phyloP scores from a whole-genome alignment of 2,888 invertebrate species.

The Latrodectus hesperus region DNA sequence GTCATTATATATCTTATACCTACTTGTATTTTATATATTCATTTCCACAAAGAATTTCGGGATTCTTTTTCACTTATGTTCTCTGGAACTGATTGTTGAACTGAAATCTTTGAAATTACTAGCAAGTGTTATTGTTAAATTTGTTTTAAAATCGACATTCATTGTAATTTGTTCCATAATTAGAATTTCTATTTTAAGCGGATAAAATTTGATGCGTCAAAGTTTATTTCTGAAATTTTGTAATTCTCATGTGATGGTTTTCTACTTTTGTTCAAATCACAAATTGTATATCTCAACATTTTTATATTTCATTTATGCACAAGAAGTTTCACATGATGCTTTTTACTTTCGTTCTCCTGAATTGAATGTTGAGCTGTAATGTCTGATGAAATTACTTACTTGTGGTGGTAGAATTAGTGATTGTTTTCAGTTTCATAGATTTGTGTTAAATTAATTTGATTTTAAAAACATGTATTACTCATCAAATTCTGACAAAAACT shows the following conservation, averaged over 20 bases:
- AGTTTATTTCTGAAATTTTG: constrained; percentile 8
- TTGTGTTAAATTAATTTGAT: background rate
- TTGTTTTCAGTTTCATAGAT: background rate
- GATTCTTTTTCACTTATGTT: too few relatives aligned
- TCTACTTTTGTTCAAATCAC: background rate
- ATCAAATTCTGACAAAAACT: background rate
- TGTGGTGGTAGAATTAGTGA: background rate
- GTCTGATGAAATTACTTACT: constrained; percentile 32
- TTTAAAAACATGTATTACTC: background rate
- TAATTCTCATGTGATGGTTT: background rate
- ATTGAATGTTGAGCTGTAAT: constrained; percentile 15
- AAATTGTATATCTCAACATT: background rate
- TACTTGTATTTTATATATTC: too few relatives aligned
- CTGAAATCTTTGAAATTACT: too few relatives aligned
- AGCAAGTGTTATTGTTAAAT: too few relatives aligned
- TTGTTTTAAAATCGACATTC: too few relatives aligned
- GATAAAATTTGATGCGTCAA: background rate
- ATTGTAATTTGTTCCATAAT: too few relatives aligned
- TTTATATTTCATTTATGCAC: background rate
- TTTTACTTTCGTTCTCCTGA: constrained; percentile 61
- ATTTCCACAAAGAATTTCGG: too few relatives aligned
- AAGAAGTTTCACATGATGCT: constrained; percentile 33
- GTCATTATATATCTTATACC: background rate
- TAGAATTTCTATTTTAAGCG: too few relatives aligned
- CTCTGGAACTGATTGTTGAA: too few relatives aligned